Conservation (phyloP, 37 sponge, comb jelly and placozoan species). For the Halichondria panicea region DNA sequence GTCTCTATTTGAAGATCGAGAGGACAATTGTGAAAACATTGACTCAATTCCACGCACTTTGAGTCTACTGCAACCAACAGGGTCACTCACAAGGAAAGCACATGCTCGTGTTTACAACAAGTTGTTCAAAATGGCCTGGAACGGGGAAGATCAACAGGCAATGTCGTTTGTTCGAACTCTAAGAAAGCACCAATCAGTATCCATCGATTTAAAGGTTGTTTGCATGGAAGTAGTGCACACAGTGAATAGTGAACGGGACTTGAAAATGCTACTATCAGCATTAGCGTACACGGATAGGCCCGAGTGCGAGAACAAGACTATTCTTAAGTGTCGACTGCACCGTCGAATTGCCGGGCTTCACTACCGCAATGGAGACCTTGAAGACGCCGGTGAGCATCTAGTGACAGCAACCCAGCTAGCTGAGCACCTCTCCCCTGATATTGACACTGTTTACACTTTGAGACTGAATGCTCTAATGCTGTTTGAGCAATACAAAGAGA, state of each 20-base stretch:
- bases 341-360: conserved; percentile 34
- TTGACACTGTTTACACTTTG: conserved; percentile 35
- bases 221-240: conserved; percentile 51
- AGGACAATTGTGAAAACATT: too few relatives aligned
- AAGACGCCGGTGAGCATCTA: conserved; percentile 8
- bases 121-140: conserved; percentile 49
- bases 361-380: conserved; percentile 15
- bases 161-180: background rate
- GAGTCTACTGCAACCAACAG: conserved; percentile 23
- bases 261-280: conserved; percentile 30
- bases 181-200: background rate
- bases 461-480: conserved; percentile 35
- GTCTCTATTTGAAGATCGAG: too few relatives aligned
- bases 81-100: background rate
- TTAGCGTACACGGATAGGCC: conserved; percentile 16
- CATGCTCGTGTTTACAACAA: conserved; percentile 14
- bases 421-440: conserved; percentile 15
- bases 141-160: conserved; percentile 26
- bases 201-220: conserved; percentile 34
- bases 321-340: conserved; percentile 24
- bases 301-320: conserved; percentile 23
- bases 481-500: conserved; percentile 35
- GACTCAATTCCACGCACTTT: too few relatives aligned
- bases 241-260: conserved; percentile 24
- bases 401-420: conserved; percentile 28